Percentiles rank a stretch among this genome's conserved stretches.
phyloP scores from a whole-genome alignment of 2,113 vertebrate genomes.

The Osmerus eperlanus region DNA sequence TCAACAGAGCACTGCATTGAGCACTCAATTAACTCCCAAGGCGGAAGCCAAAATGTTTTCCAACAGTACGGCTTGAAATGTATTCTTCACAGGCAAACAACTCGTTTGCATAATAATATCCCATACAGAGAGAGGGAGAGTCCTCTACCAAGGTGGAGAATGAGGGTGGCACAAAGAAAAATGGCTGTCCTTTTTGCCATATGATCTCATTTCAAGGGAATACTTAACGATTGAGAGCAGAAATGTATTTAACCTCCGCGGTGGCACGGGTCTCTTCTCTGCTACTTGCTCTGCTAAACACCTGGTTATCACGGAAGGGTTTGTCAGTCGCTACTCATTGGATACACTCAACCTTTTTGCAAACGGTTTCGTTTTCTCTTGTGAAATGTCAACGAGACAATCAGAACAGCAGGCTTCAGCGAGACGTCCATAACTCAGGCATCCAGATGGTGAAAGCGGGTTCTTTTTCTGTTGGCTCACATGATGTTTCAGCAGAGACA shows the following conservation, averaged over 20 bases:
- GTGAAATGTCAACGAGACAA: constrained; percentile 9
- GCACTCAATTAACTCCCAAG: constrained; percentile 71
- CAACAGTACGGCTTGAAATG: constrained; percentile 55
- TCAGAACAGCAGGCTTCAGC: constrained; percentile 7
- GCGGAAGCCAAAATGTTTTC: constrained; percentile 69
- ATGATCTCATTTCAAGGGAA: constrained; percentile 18
- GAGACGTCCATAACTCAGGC: constrained; percentile 19
- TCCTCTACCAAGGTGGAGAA: too few species aligned
- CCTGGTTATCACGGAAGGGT: too few species aligned
- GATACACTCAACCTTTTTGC: neutral
- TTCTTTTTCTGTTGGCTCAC: constrained; percentile 22
- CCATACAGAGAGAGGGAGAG: constrained; percentile 36
- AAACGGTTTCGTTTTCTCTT: neutral
- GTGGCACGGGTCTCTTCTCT: constrained; percentile 30
- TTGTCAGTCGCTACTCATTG: too few species aligned
- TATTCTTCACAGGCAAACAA: constrained; percentile 63
- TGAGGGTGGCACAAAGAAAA: neutral
- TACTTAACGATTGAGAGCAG: constrained; percentile 24
- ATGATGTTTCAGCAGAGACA: constrained; percentile 8
- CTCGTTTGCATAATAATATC: constrained; percentile 64
- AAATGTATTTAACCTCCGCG: constrained; percentile 36
- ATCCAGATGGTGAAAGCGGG: constrained; percentile 28
- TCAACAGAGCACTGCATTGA: constrained; percentile 66
- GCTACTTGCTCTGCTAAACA: too few species aligned
- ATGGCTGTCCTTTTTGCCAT: constrained; percentile 12